Evolutionary conservation across 2,888 invertebrate genomes (phyloP).

Genomic region (Atethmia centrago): DNA sequence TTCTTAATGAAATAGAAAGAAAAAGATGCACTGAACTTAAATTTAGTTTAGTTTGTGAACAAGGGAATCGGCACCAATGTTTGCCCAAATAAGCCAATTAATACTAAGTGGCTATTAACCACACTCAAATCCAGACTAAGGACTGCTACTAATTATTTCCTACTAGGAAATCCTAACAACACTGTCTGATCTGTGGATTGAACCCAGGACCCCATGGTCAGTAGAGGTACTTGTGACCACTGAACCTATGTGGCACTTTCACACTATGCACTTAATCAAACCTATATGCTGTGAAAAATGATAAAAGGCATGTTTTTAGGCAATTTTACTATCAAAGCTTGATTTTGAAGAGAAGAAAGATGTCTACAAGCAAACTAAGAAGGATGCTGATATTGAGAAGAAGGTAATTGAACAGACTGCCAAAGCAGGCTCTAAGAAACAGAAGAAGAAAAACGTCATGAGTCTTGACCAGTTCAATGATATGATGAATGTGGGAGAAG

Average conservation of each 20-base stretch:
- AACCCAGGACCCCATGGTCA: background rate
- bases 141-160: background rate
- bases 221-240: background rate
- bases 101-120: background rate
- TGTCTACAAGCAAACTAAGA: conserved; percentile 85
- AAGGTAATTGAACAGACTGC: conserved; percentile 77
- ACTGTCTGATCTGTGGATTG: background rate
- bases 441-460: conserved; percentile 93
- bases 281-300: background rate
- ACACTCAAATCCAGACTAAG: background rate
- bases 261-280: background rate
- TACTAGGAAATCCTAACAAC: background rate
- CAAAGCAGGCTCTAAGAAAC: conserved; percentile 80
- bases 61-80: too few species aligned
- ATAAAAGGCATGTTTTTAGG: conserved; percentile 82
- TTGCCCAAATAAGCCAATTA: background rate
- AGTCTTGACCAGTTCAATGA: conserved; percentile 94
- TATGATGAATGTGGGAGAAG: conserved; percentile 84
- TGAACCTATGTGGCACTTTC: background rate
- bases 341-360: conserved; percentile 93
- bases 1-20: too few species aligned
- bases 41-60: too few species aligned
- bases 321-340: conserved; percentile 94
- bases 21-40: too few species aligned
- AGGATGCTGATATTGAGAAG: conserved; percentile 81